Evolutionary conservation across 2,113 vertebrate genomes (phyloP).

Genomic region (Dipodomys ordii): DNA sequence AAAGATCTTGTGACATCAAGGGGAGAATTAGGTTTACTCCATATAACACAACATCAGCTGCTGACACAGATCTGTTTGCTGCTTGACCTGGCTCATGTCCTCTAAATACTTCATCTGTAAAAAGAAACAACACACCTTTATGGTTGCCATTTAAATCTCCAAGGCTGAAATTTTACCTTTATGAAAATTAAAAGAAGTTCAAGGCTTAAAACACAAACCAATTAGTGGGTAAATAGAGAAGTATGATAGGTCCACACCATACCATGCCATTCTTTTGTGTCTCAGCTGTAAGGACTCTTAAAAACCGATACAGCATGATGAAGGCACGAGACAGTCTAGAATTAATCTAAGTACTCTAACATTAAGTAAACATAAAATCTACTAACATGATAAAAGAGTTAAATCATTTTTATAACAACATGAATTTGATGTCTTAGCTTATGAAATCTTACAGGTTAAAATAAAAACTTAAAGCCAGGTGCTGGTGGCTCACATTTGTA

Average conservation of each 20-base stretch:
- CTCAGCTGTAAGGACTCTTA: background rate
- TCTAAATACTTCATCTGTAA: conserved; percentile 95
- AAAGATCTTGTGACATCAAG: conserved; percentile 98
- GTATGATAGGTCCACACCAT: background rate
- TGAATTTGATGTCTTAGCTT: background rate
- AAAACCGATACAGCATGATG: background rate
- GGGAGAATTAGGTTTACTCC: conserved; percentile 98
- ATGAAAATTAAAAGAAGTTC: background rate
- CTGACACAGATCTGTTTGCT: conserved; percentile 93
- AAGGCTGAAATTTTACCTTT: background rate
- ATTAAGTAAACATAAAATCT: background rate
- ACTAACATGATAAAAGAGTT: background rate
- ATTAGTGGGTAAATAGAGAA: background rate
- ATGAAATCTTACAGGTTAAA: background rate
- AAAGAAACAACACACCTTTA: conserved; percentile 21
- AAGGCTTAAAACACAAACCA: background rate
- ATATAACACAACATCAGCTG: conserved; percentile 98
- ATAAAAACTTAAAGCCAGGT: too few relatives aligned
- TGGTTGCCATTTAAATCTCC: background rate
- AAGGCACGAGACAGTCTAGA: background rate
- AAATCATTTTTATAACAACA: background rate
- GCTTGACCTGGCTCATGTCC: conserved; percentile 96
- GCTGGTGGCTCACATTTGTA: too few relatives aligned
- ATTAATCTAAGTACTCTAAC: background rate
- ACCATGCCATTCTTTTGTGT: background rate